phyloP scores from a whole-genome alignment of 2,113 vertebrate species.

The Dryoscopus gambensis region DNA sequence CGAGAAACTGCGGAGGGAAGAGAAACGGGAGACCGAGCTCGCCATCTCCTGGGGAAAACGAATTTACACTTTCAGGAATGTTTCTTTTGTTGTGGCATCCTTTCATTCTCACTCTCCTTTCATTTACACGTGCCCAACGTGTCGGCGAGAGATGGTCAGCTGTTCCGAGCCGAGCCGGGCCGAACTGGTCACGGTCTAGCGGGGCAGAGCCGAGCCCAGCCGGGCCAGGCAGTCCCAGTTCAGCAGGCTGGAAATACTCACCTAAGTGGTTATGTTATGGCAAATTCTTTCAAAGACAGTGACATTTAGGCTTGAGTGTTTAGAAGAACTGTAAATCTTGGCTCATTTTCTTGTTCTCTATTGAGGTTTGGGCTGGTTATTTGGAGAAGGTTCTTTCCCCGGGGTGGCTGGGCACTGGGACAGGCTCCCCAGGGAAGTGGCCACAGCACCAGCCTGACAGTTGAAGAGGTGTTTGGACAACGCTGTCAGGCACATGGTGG shows the following conservation, averaged over 20 bases:
- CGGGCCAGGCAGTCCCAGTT: not conserved
- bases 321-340: not conserved
- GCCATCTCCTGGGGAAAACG: constrained; percentile 55
- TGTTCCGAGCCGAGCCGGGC: not conserved
- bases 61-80: not conserved
- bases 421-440: not conserved
- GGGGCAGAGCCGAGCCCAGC: not conserved
- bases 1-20: not conserved
- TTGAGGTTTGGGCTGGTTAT: not conserved
- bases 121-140: not conserved
- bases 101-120: not conserved
- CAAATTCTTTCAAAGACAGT: not conserved
- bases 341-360: not conserved
- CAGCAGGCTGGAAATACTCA: not conserved
- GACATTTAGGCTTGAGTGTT: not conserved
- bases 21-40: constrained; percentile 1
- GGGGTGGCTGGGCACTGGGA: not conserved
- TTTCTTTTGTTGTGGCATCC: not conserved
- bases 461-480: not conserved
- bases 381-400: not conserved
- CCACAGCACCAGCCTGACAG: not conserved
- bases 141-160: not conserved
- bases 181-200: not conserved
- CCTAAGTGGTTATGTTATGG: too few species aligned
- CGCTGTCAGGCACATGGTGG: accelerated